Percentiles rank a stretch among this genome's conserved stretches.
These are phyloP conservation scores for Coboldia fuscipes DNA, from an alignment of 1,140 invertebrate genomes.

Conservation along the genomic window DNA sequence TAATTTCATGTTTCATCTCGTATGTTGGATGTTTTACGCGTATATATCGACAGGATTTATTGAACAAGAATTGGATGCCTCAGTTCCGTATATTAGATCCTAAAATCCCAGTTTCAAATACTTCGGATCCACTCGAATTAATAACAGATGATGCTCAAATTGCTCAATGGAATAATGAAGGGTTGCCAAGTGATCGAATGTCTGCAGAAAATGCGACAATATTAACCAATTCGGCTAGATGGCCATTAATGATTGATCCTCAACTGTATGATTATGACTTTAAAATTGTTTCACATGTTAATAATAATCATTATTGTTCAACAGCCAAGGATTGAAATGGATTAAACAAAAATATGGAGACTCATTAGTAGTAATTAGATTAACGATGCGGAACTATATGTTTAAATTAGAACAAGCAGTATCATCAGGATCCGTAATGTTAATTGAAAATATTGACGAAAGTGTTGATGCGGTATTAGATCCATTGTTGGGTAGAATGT, in stretches of 20 bases:
- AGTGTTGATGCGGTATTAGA: constrained; percentile 75
- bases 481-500: constrained; percentile 65
- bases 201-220: constrained; percentile 90
- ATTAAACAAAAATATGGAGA: constrained; percentile 67
- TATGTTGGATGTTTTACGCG: constrained; percentile 88
- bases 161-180: constrained; percentile 87
- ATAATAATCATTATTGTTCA: constrained; percentile 1
- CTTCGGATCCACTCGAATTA: constrained; percentile 57
- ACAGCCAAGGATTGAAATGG: constrained; percentile 82
- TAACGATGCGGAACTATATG: constrained; percentile 64
- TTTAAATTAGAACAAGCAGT: constrained; percentile 67
- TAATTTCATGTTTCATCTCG: constrained; percentile 85
- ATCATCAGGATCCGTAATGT: constrained; percentile 42
- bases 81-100: constrained; percentile 22
- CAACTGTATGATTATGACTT: constrained; percentile 29
- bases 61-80: constrained; percentile 47
- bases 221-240: constrained; percentile 66
- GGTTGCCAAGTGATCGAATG: constrained; percentile 78
- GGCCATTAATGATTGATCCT: constrained; percentile 91
- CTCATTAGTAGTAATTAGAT: constrained; percentile 45
- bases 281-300: constrained; percentile 1
- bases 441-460: constrained; percentile 84
- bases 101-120: constrained; percentile 56
- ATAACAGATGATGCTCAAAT: constrained; percentile 80
- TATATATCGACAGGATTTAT: constrained; percentile 56